Evolutionary conservation across 2,113 vertebrate genomes (phyloP).

Genomic region (Dasyornis broadbenti): DNA sequence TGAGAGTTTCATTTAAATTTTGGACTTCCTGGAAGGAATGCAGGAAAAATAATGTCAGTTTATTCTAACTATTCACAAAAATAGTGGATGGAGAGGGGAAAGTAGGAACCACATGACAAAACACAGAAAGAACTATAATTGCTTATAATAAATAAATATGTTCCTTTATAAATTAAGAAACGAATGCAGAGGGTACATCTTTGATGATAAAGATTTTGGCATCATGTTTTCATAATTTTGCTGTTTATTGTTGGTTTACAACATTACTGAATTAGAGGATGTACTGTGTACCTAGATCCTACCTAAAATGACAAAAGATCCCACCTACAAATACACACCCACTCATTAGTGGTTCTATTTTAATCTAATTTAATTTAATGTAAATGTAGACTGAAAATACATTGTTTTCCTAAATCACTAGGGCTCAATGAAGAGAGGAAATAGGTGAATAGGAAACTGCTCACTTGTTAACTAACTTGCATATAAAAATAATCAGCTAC

Average conservation of each 20-base stretch:
- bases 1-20: not conserved
- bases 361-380: not conserved
- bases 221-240: not conserved
- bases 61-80: not conserved
- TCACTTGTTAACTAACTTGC: not conserved
- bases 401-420: not conserved
- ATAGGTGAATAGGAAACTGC: not conserved
- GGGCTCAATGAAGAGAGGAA: not conserved
- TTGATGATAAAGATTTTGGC: not conserved
- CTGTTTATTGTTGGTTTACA: not conserved
- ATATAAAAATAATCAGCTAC: not conserved
- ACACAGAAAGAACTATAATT: not conserved
- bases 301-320: not conserved
- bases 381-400: not conserved
- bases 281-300: not conserved
- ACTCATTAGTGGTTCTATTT: not conserved
- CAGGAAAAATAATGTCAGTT: not conserved
- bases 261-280: not conserved
- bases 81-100: not conserved
- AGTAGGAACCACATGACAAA: not conserved
- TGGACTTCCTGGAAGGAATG: not conserved
- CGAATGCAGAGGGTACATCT: not conserved
- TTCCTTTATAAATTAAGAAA: not conserved
- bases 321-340: not conserved
- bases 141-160: not conserved